Evolutionary conservation across 2,113 vertebrate species (phyloP).

Genomic region (Planiliza haematocheilus): DNA sequence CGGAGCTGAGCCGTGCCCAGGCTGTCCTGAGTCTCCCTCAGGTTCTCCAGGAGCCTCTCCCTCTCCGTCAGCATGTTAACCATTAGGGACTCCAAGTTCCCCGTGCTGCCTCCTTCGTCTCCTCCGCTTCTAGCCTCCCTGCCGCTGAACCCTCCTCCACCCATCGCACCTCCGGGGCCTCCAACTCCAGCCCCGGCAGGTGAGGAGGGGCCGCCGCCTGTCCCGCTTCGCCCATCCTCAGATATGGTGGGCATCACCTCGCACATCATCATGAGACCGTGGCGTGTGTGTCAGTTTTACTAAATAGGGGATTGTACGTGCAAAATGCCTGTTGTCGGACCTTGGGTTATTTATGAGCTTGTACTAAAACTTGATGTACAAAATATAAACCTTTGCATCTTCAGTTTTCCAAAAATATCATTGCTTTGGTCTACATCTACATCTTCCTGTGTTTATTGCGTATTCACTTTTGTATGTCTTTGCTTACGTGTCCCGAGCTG

Average conservation of each 20-base stretch:
- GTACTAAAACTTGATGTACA: constrained; percentile 61
- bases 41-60: constrained; percentile 93
- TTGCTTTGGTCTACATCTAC: constrained; percentile 59
- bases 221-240: constrained; percentile 90
- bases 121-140: constrained; percentile 70
- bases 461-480: constrained; percentile 13
- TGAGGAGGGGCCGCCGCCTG: constrained; percentile 84
- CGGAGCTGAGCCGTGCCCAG: constrained; percentile 91
- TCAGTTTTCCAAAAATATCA: constrained; percentile 67
- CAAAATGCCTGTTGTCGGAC: constrained; percentile 50
- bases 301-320: constrained; percentile 61
- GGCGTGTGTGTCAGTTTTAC: constrained; percentile 47
- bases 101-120: constrained; percentile 92
- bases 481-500: constrained; percentile 27
- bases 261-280: constrained; percentile 92
- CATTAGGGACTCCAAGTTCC: constrained; percentile 95
- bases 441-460: constrained; percentile 60
- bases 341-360: constrained; percentile 25
- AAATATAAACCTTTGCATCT: constrained; percentile 74
- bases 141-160: constrained; percentile 73
- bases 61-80: constrained; percentile 97
- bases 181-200: constrained; percentile 74
- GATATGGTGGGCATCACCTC: constrained; percentile 98
- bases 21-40: constrained; percentile 94
- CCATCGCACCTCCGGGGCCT: constrained; percentile 76